phyloP scores from a whole-genome alignment of 2,888 invertebrate genomes.

The Polydesmus complanatus region DNA sequence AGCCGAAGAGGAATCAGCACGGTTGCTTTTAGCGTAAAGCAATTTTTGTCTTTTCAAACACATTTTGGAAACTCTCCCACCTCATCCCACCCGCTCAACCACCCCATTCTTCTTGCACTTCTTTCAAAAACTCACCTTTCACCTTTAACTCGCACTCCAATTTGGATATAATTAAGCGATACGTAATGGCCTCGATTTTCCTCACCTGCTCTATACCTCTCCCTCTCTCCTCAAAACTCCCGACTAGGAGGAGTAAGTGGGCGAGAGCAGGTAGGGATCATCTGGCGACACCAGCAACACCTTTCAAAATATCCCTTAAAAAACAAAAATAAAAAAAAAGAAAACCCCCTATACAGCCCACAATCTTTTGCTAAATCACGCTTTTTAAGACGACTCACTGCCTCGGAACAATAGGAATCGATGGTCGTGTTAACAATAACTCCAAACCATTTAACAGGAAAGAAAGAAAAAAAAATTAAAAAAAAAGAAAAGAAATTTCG shows the following conservation, averaged over 20 bases:
- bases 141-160: not conserved
- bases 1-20: not conserved
- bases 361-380: slow-evolving; percentile 4
- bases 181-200: not conserved
- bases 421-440: not conserved
- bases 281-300: too few species aligned
- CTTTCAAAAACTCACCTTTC: too few species aligned
- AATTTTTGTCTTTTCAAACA: not conserved
- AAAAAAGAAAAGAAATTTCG: not conserved
- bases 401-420: slow-evolving; percentile 8
- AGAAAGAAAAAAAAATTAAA: not conserved
- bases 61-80: too few species aligned
- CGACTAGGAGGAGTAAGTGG: too few species aligned
- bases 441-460: not conserved
- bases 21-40: not conserved
- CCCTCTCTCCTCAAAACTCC: too few species aligned
- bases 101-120: too few species aligned
- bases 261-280: too few species aligned
- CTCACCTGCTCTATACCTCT: not conserved
- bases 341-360: not conserved
- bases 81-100: too few species aligned
- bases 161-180: not conserved
- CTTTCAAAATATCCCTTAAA: too few species aligned
- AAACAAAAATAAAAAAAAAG: too few species aligned
- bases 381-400: slow-evolving; percentile 11